Base-by-base conservation (phyloP, 2,888 invertebrate species). In the Tetragonula carbonaria region DNA sequence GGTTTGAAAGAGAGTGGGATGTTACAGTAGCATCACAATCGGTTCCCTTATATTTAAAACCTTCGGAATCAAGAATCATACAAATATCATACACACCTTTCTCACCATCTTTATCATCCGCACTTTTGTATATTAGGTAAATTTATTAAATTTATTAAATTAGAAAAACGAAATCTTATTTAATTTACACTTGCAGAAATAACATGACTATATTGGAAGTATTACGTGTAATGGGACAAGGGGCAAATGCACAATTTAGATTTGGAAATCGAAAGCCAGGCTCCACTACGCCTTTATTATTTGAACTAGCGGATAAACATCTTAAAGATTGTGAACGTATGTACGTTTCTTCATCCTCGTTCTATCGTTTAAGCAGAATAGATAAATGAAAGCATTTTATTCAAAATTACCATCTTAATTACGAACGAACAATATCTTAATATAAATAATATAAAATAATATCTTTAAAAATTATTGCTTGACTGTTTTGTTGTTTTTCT, bases 201-300 rank as follows among this genome's bases (percentile, higher is more conserved):
- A 99, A 99, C 95, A 95, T 99, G 92, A 99, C 99, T 0, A 96
- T 98, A 59, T 94, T 99, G 92, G 99, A 99, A 95, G 97, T 97
- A 4, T 95, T 99, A 50, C 96, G 97, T 92, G 95, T 99, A 84
- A 96, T 96, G 79, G 99, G 98, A 0, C 97, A 97, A 92, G 98
- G 99, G 23, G 98, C 98, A 1, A 95, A 96, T 88, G 98, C 99
- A 4, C 97, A 97, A 93, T 97, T 99, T 94, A 97, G 97, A 92
- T 97, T 99, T 91, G 98, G 97, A 38, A 98, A 98, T 92, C 96
- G 97, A n/a, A 97, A 96, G 79, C 97, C 98, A 0, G 98, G 98
- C 14, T 96, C 97, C 5, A 92, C 95, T 68, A 96, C 96, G 28
- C 97, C 98, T 8, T 95, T 99, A 45, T 95, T 97, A 59, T 98